A percentile compares a stretch with the other conserved stretches of the same genome.
Evolutionary conservation across 2,888 invertebrate species (phyloP).

Genomic region (Caenorhabditis doughertyi): DNA sequence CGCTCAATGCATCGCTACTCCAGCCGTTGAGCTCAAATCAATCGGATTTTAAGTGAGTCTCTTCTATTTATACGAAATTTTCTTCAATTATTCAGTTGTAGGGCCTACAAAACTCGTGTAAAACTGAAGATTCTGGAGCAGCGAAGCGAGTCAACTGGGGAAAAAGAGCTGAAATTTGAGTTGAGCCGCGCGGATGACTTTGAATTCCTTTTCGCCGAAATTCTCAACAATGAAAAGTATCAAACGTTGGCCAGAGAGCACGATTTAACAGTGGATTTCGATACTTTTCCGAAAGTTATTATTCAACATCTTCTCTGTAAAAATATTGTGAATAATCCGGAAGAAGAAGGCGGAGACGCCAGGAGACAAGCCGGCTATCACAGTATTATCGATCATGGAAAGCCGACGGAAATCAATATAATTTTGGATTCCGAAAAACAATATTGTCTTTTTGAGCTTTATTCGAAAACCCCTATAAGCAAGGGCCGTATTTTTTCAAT

Average conservation of each 20-base stretch:
- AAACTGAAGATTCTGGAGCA: constrained; percentile 53
- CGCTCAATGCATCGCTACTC: constrained; percentile 36
- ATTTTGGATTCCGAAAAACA: constrained; percentile 42
- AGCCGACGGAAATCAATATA: constrained; percentile 45
- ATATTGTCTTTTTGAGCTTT: constrained; percentile 44
- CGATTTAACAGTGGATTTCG: constrained; percentile 60
- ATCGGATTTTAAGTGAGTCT: constrained; percentile 52
- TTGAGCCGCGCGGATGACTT: constrained; percentile 52
- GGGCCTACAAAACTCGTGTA: constrained; percentile 47
- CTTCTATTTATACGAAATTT: not conserved
- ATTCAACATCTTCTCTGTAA: constrained; percentile 50
- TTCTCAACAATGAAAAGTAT: constrained; percentile 57
- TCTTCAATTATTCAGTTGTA: constrained; percentile 13
- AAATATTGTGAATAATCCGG: constrained; percentile 26
- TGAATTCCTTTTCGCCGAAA: constrained; percentile 59
- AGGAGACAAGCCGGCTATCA: not conserved
- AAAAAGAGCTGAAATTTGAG: constrained; percentile 62
- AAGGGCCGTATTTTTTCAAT: constrained; percentile 52
- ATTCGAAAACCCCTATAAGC: constrained; percentile 45
- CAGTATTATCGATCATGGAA: constrained; percentile 16
- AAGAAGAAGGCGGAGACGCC: constrained; percentile 2
- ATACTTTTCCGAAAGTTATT: constrained; percentile 52
- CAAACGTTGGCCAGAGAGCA: constrained; percentile 47
- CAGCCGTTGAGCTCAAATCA: constrained; percentile 40
- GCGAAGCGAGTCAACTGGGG: constrained; percentile 40